Conservation (phyloP, 2,888 invertebrate species). For the Hololepta plana region DNA sequence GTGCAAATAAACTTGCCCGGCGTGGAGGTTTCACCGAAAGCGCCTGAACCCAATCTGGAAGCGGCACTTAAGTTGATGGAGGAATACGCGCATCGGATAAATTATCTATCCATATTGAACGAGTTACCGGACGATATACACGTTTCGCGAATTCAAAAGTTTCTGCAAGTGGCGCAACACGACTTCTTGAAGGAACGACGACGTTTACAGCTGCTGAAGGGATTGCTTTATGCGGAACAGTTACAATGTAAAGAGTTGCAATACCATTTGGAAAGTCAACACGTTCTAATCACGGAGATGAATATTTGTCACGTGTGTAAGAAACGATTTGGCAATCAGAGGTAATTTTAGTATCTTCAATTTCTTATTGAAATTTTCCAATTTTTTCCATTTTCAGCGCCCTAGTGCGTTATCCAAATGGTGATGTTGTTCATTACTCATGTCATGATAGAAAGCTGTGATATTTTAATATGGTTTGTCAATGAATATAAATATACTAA, state of each 20-base stretch:
- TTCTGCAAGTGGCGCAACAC: slow-evolving; percentile 37
- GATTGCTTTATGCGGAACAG: slow-evolving; percentile 70
- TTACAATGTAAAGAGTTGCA: slow-evolving; percentile 67
- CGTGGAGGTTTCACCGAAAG: slow-evolving; percentile 34
- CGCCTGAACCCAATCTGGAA: slow-evolving; percentile 54
- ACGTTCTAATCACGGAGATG: slow-evolving; percentile 68
- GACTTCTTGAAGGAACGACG: slow-evolving; percentile 56
- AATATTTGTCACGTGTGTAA: slow-evolving; percentile 83
- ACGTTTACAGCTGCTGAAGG: slow-evolving; percentile 60
- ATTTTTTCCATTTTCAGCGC: slow-evolving; percentile 42
- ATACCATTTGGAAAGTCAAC: slow-evolving; percentile 64
- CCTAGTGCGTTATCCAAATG: slow-evolving; percentile 81
- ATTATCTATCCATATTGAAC: slow-evolving; percentile 60
- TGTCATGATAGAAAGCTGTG: slow-evolving; percentile 44
- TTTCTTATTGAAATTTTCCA: slow-evolving; percentile 6
- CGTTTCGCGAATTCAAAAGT: slow-evolving; percentile 47
- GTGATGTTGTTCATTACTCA: slow-evolving; percentile 83
- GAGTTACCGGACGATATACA: slow-evolving; percentile 68
- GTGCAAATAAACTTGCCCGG: slow-evolving; percentile 18
- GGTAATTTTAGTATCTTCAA: slow-evolving; percentile 30
- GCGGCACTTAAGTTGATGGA: slow-evolving; percentile 66
- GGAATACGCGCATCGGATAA: slow-evolving; percentile 67
- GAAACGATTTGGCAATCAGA: slow-evolving; percentile 84
- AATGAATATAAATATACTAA: too few relatives aligned
- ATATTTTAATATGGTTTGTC: too few relatives aligned